Base-by-base conservation (phyloP, 2,888 invertebrate genomes). In the Chromoteleia sp. region DNA sequence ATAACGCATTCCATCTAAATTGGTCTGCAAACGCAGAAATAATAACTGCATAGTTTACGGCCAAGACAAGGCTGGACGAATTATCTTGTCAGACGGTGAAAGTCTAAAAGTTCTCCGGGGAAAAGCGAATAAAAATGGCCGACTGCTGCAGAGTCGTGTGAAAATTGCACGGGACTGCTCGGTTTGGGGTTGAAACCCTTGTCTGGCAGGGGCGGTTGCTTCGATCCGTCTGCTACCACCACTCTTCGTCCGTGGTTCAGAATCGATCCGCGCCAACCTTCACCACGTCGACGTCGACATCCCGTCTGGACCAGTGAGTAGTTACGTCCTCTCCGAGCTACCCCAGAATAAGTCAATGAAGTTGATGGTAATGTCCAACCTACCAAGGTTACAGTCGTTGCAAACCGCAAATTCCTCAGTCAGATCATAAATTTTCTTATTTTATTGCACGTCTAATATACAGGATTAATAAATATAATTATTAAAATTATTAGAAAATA, bases 21-120 rank as follows among this genome's bases (percentile, higher is more conserved):
- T 79, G 63, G 76, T 30, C 70, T 36, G 56, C 25, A 76, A 74
- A 77, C 54, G 79, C 15, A 25, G 63, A 58, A 58, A 76, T 65
- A 71, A 76, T 76, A 67, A 76, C 58, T 52, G 67, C 54, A 21
- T 48, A 21, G 45, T 80, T 80, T 75, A 65, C 54, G 61, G 39
- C 59, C 54, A 33, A 63, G 68, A 58, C 61, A 80, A 83, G 82
- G 81, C 77, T 58, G 85, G 84, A 77, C 83, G 86, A 86, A 89
- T 90, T 89, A 89, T 89, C 88, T 86, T 71, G 75, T 84, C 87
- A 89, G 90, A 88, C 88, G 87, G 82, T 74, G 86, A 86, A 89
- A 89, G 86, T 87, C 87, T 85, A 85, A 89, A 89, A 90, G 86
- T 89, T 87, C 83, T 83, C 84, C 65, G 71, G 81, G 84, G 82